Evolutionary conservation across 2,888 invertebrate species (phyloP), one percentile per base, ranked within the genome.

Genomic region (Caradrina clavipalpis): DNA sequence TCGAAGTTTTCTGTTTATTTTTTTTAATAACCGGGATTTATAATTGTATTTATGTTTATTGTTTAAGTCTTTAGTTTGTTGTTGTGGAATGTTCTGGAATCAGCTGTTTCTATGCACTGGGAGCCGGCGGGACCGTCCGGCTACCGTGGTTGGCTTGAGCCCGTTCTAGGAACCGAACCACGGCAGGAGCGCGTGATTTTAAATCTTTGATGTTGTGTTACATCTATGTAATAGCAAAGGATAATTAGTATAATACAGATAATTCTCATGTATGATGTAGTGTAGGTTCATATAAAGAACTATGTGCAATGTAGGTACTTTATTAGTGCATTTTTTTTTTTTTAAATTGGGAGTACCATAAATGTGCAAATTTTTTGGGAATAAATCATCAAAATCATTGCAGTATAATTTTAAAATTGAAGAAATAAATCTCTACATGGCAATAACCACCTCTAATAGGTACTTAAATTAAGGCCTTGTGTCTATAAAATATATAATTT

Each of bases 71-170:
- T n/a, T 66, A 54, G 17, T 69, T 80, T 82, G 60, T 78, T 82
- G 26, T 59, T 74, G 74, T 86, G 85, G 94, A 94, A 94, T 72
- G 75, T 94, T 94, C 94, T 93, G 88, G 94, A 94, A 88, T 94
- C 94, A 95, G 94, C 94, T 94, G 94, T 90, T 93, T 78, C 62
- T 69, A 71, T 82, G 78, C 73, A 83, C 86, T 86, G 83, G 83
- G 78, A 64, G 76, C 51, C 76, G 81, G 64, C 63, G 59, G 42
- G 53, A 6, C 58, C 26, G 64, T 55, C 72, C 73, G 66, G 72
- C 78, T 57, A 45, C 77, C 54, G 75, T 83, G 85, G 87, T 89
- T 89, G 84, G 86, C 69, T 71, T 75, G 66, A 73, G 70, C 62
- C 69, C 80, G 51, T 58, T 51, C 64, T 66, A 56, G 61, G 61